These are phyloP conservation scores for Tenodera sinensis DNA, from an alignment of 2,888 invertebrate species.

Conservation along the genomic window DNA sequence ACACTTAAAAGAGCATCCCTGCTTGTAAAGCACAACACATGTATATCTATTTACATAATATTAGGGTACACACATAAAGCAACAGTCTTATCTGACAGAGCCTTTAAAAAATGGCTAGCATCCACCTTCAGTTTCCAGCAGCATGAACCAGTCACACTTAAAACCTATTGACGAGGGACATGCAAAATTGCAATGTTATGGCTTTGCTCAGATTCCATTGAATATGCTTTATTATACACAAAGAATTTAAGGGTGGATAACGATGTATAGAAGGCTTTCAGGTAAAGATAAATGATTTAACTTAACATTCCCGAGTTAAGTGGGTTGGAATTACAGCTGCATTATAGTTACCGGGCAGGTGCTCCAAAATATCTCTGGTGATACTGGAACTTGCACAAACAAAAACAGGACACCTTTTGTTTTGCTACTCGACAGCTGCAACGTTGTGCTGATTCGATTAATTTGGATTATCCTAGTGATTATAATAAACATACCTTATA, in stretches of 20 bases:
- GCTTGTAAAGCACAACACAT: conserved; percentile 19
- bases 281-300: neutral
- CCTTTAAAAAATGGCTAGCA: neutral
- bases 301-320: neutral
- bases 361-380: neutral
- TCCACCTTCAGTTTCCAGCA: neutral
- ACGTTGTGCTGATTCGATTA: neutral
- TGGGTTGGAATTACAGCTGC: neutral
- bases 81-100: conserved; percentile 22
- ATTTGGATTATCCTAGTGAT: neutral
- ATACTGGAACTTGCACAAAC: neutral
- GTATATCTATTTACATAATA: conserved; percentile 21
- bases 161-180: neutral
- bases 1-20: conserved; percentile 8
- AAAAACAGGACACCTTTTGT: neutral
- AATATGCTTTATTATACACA: neutral
- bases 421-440: neutral
- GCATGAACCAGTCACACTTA: neutral
- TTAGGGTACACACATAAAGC: conserved; percentile 22
- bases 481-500: conserved; percentile 19
- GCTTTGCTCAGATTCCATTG: neutral
- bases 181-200: conserved; percentile 2
- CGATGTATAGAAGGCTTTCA: neutral
- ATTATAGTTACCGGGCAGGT: neutral
- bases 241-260: neutral